Evolutionary conservation across 2,888 invertebrate genomes (phyloP).

Genomic region (Papilio demoleus): DNA sequence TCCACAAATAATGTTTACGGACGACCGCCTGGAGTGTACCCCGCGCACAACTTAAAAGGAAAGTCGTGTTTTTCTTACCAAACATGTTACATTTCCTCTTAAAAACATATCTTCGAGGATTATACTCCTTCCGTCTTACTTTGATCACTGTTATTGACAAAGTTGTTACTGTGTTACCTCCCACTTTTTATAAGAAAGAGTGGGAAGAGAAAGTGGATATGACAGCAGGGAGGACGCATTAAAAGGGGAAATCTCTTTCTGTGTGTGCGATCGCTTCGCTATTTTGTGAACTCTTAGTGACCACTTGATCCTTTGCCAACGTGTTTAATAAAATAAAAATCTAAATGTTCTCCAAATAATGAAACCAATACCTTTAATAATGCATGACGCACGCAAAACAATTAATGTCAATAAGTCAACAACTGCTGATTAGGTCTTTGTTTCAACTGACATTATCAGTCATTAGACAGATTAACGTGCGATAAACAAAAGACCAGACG

Average conservation of each 20-base stretch:
- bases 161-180: too few relatives aligned
- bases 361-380: neutral
- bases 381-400: neutral
- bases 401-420: conserved; percentile 12
- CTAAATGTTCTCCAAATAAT: too few relatives aligned
- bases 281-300: too few relatives aligned
- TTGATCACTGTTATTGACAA: neutral
- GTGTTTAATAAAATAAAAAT: too few relatives aligned
- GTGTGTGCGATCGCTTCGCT: too few relatives aligned
- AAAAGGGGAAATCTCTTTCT: too few relatives aligned
- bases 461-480: conserved; percentile 16
- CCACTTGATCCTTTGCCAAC: too few relatives aligned
- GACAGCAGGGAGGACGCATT: too few relatives aligned
- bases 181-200: too few relatives aligned
- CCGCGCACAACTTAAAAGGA: conserved; percentile 51
- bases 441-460: conserved; percentile 10
- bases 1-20: conserved; percentile 23
- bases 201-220: too few relatives aligned
- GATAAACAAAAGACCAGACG: conserved; percentile 12
- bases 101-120: conserved; percentile 19
- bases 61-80: conserved; percentile 53
- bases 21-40: neutral
- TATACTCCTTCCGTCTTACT: conserved; percentile 12
- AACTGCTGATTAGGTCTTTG: neutral
- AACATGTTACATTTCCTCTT: conserved; percentile 54